Percentiles rank a stretch among this genome's conserved stretches.
Evolutionary conservation across 2,797 vertebrate species (phyloP).

Genomic region (Streptopelia turtur): DNA sequence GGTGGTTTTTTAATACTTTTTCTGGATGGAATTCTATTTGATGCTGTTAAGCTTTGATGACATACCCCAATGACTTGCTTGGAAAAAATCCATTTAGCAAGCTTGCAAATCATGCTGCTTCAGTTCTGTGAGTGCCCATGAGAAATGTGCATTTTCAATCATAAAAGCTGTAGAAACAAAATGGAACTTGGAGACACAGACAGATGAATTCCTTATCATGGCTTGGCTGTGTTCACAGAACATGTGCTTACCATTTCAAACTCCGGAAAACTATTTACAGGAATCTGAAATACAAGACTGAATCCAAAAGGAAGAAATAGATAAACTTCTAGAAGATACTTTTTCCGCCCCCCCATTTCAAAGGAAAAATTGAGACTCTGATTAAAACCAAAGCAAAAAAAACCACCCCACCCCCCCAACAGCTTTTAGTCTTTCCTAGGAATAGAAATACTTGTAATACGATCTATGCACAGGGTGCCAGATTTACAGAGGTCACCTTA

Average conservation of each 20-base stretch:
- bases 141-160: conserved; percentile 68
- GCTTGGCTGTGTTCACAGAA: conserved; percentile 54
- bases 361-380: conserved; percentile 24
- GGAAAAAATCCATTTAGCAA: conserved; percentile 70
- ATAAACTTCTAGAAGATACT: conserved; percentile 4
- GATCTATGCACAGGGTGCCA: background rate
- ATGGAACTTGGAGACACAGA: conserved; percentile 59
- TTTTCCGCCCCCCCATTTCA: background rate
- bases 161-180: conserved; percentile 64
- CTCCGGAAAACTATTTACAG: conserved; percentile 42
- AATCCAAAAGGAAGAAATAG: conserved; percentile 40
- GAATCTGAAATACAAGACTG: conserved; percentile 26
- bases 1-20: conserved; percentile 44
- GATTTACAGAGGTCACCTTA: conserved; percentile 5
- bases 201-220: conserved; percentile 62
- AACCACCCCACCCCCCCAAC: no score
- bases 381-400: conserved; percentile 26
- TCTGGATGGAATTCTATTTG: conserved; percentile 66
- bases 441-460: conserved; percentile 35
- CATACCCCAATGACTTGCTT: conserved; percentile 65
- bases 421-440: background rate
- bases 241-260: conserved; percentile 65
- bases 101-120: conserved; percentile 66
- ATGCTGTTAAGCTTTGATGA: conserved; percentile 68
- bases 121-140: conserved; percentile 45